phyloP scores from a whole-genome alignment of 2,113 vertebrate genomes.

The Condylura cristata region DNA sequence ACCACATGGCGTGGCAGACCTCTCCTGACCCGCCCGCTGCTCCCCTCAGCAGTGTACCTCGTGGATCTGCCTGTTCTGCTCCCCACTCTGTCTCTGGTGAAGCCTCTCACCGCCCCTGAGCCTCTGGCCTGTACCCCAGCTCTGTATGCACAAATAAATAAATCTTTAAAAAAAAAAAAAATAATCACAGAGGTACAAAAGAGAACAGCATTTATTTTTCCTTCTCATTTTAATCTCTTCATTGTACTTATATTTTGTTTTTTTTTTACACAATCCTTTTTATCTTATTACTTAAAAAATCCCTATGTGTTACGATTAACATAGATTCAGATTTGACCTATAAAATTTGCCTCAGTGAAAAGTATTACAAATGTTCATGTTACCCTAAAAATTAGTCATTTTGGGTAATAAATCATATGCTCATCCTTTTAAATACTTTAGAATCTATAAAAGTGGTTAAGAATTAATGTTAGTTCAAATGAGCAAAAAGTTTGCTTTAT shows the following conservation, averaged over 20 bases:
- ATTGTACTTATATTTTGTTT: neutral
- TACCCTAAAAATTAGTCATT: neutral
- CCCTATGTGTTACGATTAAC: neutral
- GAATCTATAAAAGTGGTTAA: neutral
- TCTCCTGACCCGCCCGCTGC: no score
- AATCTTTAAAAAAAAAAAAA: conserved; percentile 65
- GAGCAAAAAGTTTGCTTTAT: neutral
- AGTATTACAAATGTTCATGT: neutral
- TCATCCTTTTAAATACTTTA: neutral
- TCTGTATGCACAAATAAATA: no score
- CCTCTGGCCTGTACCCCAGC: no score
- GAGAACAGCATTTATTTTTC: neutral
- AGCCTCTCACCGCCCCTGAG: no score
- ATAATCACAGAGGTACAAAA: neutral
- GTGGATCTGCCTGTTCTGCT: no score
- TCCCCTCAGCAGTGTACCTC: no score
- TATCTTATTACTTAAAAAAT: neutral
- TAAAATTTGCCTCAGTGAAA: neutral
- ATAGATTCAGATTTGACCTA: neutral
- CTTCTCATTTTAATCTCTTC: neutral
- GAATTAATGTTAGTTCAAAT: conserved; percentile 3
- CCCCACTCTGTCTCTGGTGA: no score
- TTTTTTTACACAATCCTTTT: neutral
- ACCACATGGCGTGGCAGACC: no score
- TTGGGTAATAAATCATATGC: neutral